These are phyloP conservation scores for Aurelia sp. DNA, from an alignment of 30 jellyfish, hydroid and myxozoan species.

Conservation along the genomic window DNA sequence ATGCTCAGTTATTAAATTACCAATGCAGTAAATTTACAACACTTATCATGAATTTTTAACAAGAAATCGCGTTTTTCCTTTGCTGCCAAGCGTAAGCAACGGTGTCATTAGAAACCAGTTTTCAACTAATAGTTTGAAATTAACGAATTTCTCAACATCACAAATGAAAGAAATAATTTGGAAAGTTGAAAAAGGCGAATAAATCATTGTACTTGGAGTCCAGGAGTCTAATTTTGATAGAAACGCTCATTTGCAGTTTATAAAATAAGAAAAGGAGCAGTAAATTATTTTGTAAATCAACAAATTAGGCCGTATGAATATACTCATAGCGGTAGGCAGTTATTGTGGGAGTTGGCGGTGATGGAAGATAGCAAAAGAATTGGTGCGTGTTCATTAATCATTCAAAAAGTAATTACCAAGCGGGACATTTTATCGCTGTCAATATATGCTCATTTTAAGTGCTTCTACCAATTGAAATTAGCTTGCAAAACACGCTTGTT, in stretches of 20 bases:
- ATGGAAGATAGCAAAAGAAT: constrained; percentile 60
- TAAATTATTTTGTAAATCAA: constrained; percentile 48
- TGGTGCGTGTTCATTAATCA: constrained; percentile 52
- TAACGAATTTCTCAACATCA: constrained; percentile 23
- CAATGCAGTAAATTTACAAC: neutral
- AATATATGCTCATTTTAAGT: constrained; percentile 57
- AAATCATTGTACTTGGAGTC: constrained; percentile 45
- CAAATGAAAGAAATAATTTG: constrained; percentile 23
- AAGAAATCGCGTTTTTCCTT: neutral
- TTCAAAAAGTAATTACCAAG: constrained; percentile 41
- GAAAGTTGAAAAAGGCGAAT: constrained; percentile 29
- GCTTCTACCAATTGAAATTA: constrained; percentile 54
- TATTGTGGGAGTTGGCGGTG: constrained; percentile 63
- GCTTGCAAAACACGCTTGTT: constrained; percentile 29
- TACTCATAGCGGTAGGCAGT: constrained; percentile 55
- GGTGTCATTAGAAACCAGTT: neutral
- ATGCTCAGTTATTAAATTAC: constrained; percentile 5
- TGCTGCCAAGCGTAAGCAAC: neutral
- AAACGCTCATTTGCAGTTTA: constrained; percentile 39
- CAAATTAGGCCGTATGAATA: constrained; percentile 38
- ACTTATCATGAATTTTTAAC: neutral
- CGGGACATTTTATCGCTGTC: constrained; percentile 74
- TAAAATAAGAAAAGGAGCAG: constrained; percentile 38
- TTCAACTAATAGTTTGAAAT: neutral
- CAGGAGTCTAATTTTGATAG: constrained; percentile 58